phyloP scores from a whole-genome alignment of 2,113 vertebrate species.

The Nothocercus julius region DNA sequence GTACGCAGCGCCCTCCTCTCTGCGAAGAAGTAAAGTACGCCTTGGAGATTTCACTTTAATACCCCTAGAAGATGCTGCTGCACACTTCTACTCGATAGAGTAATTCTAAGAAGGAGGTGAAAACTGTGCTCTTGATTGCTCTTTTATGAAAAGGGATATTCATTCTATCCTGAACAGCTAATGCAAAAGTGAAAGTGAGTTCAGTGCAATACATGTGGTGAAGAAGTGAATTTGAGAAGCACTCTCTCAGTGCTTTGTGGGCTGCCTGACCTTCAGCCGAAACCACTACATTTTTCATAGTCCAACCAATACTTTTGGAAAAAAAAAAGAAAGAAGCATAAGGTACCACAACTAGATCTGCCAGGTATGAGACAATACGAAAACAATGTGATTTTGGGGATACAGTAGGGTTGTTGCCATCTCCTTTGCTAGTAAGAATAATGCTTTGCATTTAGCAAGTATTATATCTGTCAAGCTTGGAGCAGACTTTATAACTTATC shows the following conservation, averaged over 20 bases:
- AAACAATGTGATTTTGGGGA: neutral
- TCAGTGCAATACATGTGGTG: slow-evolving; percentile 3
- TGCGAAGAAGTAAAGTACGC: neutral
- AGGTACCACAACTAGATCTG: neutral
- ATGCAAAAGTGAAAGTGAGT: slow-evolving; percentile 29
- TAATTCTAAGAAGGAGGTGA: neutral
- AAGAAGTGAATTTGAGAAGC: slow-evolving; percentile 25
- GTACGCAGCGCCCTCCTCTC: neutral
- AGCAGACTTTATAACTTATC: neutral
- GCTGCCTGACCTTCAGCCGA: slow-evolving; percentile 53
- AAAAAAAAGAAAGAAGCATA: neutral
- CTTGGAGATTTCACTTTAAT: neutral
- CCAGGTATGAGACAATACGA: slow-evolving; percentile 34
- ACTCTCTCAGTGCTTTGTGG: slow-evolving; percentile 11
- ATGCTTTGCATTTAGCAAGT: neutral
- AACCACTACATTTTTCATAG: slow-evolving; percentile 43
- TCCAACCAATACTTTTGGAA: neutral
- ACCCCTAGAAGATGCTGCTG: neutral
- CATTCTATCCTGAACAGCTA: neutral
- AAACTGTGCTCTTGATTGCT: neutral
- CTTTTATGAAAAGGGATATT: neutral
- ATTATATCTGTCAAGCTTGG: neutral
- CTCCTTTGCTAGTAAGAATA: neutral
- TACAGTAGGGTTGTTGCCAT: neutral
- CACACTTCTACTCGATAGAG: neutral